phyloP scores from a whole-genome alignment of 1,140 invertebrate genomes.

The Pentalonia nigronervosa region DNA sequence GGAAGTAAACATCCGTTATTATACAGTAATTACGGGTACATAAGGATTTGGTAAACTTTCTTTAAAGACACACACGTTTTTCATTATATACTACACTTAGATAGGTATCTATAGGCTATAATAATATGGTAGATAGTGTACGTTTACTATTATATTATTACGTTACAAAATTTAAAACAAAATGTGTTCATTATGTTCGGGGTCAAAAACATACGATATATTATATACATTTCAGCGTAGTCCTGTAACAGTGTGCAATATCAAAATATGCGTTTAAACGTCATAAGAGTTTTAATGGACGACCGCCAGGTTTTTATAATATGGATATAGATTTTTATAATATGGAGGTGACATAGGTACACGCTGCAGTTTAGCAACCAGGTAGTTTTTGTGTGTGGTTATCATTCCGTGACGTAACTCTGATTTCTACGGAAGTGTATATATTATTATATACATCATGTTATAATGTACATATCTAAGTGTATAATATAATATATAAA shows the following conservation, averaged over 20 bases:
- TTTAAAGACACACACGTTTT: background rate
- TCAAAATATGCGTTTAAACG: background rate
- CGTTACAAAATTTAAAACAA: background rate
- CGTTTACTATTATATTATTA: background rate
- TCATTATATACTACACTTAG: background rate
- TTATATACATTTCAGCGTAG: background rate
- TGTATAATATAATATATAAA: background rate
- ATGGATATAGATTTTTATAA: background rate
- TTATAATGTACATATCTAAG: background rate
- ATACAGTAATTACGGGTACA: background rate
- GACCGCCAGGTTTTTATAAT: background rate
- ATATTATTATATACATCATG: background rate
- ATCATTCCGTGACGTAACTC: slow-evolving; percentile 33
- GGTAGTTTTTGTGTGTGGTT: slow-evolving; percentile 13
- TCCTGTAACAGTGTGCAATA: background rate
- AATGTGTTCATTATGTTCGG: background rate
- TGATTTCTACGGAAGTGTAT: slow-evolving; percentile 47
- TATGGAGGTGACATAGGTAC: background rate
- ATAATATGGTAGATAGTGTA: background rate
- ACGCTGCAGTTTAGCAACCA: background rate
- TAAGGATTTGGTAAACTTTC: background rate
- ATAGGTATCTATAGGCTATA: background rate
- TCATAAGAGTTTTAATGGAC: background rate
- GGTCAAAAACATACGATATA: background rate
- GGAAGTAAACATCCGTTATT: slow-evolving; percentile 12